Percentiles rank a stretch among this genome's conserved stretches.
Conservation (phyloP, 1,140 invertebrate genomes). For the Orius insidiosus region DNA sequence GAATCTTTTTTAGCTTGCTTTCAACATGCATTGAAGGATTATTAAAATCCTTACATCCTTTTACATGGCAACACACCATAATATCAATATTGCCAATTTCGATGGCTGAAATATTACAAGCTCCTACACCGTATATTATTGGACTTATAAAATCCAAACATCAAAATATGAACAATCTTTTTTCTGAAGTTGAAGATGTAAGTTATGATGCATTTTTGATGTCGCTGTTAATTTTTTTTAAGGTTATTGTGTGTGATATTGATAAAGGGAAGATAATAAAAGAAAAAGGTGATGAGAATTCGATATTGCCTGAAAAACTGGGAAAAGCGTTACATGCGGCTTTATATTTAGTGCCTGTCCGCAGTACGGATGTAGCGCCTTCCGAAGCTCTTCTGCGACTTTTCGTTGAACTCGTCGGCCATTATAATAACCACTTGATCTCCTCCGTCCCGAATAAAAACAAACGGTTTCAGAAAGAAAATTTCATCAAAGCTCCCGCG, state of each 20-base stretch:
- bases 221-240: neutral
- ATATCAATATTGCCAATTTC: slow-evolving; percentile 52
- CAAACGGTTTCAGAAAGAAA: slow-evolving; percentile 34
- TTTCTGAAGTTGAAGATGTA: slow-evolving; percentile 21
- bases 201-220: slow-evolving; percentile 14
- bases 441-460: slow-evolving; percentile 2
- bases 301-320: slow-evolving; percentile 40
- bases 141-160: slow-evolving; percentile 41
- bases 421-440: slow-evolving; percentile 30
- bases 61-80: slow-evolving; percentile 63
- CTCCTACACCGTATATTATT: slow-evolving; percentile 57
- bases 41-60: slow-evolving; percentile 56
- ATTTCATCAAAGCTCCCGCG: slow-evolving; percentile 36
- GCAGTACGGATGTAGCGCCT: slow-evolving; percentile 37
- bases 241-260: slow-evolving; percentile 47
- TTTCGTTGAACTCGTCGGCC: slow-evolving; percentile 44
- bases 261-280: slow-evolving; percentile 35
- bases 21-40: slow-evolving; percentile 56
- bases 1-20: slow-evolving; percentile 41
- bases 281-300: slow-evolving; percentile 41
- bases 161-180: slow-evolving; percentile 25
- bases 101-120: slow-evolving; percentile 50
- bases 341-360: slow-evolving; percentile 26
- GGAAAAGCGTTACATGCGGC: slow-evolving; percentile 39
- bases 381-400: slow-evolving; percentile 47